Evolutionary conservation across 2,888 invertebrate species (phyloP).

Genomic region (Zhuqinia jingwanae): DNA sequence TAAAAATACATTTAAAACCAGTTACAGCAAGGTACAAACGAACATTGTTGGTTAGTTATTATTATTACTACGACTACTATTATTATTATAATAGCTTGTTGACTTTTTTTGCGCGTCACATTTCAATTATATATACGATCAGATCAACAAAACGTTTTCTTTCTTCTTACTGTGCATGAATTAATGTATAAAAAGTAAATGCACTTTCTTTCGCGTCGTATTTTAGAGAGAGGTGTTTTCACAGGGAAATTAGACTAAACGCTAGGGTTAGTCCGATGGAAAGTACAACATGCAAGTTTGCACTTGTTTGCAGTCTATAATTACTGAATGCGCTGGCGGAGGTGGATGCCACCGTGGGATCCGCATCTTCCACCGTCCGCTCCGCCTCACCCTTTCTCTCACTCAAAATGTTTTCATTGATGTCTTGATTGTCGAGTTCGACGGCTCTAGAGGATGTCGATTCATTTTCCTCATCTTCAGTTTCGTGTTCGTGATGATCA

Average conservation of each 20-base stretch:
- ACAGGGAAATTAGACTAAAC: conserved; percentile 71
- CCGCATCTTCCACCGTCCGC: conserved; percentile 59
- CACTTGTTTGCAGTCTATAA: conserved; percentile 63
- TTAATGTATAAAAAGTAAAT: conserved; percentile 8
- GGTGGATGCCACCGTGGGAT: conserved; percentile 61
- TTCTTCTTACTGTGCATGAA: neutral
- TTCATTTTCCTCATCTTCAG: conserved; percentile 40
- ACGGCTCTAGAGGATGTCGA: conserved; percentile 59
- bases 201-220: conserved; percentile 4
- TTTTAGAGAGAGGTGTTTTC: conserved; percentile 22
- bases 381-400: conserved; percentile 70
- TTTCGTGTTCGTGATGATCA: conserved; percentile 1
- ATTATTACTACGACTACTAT: neutral
- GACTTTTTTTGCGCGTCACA: conserved; percentile 38
- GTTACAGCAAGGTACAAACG: conserved; percentile 24
- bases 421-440: conserved; percentile 66
- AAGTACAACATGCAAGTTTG: conserved; percentile 71
- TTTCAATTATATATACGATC: neutral
- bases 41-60: conserved; percentile 27
- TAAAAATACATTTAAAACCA: conserved; percentile 50
- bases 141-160: conserved; percentile 3
- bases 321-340: conserved; percentile 55
- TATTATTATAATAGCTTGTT: conserved; percentile 9
- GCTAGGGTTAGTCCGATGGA: conserved; percentile 67
- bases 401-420: conserved; percentile 68